Evolutionary conservation across 2,888 invertebrate genomes (phyloP).

Genomic region (Malachius bipustulatus): DNA sequence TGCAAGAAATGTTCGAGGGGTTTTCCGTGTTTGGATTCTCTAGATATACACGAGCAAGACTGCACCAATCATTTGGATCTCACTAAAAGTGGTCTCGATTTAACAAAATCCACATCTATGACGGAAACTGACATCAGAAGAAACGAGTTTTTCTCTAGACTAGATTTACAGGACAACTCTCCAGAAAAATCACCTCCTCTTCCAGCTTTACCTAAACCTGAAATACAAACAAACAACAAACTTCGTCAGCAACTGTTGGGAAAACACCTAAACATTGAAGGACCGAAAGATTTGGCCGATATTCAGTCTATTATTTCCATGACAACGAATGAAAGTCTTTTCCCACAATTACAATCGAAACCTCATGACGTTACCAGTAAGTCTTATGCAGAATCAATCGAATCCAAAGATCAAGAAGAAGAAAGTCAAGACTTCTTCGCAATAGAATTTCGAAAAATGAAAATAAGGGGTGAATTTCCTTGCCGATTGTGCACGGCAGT

Average conservation of each 20-base stretch:
- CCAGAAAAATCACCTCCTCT: conserved; percentile 29
- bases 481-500: conserved; percentile 80
- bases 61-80: conserved; percentile 29
- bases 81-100: conserved; percentile 29
- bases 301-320: conserved; percentile 74
- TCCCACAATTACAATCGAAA: conserved; percentile 48
- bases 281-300: conserved; percentile 68
- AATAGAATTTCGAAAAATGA: conserved; percentile 80
- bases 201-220: background rate
- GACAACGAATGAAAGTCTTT: conserved; percentile 55
- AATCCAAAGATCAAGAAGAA: conserved; percentile 44
- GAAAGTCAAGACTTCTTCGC: conserved; percentile 77
- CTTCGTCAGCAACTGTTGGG: conserved; percentile 25
- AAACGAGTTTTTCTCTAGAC: conserved; percentile 69
- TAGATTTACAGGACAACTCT: conserved; percentile 63
- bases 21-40: conserved; percentile 57
- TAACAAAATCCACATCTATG: conserved; percentile 22
- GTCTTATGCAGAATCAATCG: conserved; percentile 20
- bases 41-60: conserved; percentile 53
- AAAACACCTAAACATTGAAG: conserved; percentile 34
- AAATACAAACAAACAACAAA: conserved; percentile 20
- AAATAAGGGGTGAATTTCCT: conserved; percentile 77
- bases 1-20: conserved; percentile 58
- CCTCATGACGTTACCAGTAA: conserved; percentile 34
- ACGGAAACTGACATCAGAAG: conserved; percentile 50